Evolutionary conservation across 2,797 vertebrate species (phyloP).

Genomic region (Telmatherina bonti): DNA sequence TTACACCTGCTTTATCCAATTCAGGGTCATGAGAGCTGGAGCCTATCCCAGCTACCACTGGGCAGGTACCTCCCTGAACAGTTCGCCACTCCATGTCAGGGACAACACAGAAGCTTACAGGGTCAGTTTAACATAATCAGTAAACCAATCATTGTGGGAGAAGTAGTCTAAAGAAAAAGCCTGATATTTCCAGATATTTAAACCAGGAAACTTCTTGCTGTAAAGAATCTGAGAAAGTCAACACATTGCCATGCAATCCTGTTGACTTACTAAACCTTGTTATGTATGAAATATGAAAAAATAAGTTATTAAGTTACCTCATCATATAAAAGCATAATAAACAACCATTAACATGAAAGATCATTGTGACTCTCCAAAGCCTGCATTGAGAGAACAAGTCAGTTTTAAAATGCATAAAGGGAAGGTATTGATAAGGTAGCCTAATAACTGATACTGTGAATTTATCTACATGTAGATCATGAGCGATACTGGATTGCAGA

Average conservation of each 20-base stretch:
- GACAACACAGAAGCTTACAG: too few species aligned
- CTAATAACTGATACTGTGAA: slow-evolving; percentile 5
- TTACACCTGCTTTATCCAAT: not conserved
- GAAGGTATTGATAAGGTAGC: slow-evolving; percentile 47
- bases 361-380: not conserved
- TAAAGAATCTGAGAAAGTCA: not conserved
- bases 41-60: not conserved
- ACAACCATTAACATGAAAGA: not conserved
- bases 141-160: not conserved
- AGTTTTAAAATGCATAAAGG: slow-evolving; percentile 46
- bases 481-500: not conserved
- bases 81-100: not conserved
- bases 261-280: not conserved
- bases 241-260: not conserved
- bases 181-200: too few species aligned
- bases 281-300: not conserved
- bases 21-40: too few species aligned
- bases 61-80: not conserved
- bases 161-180: not conserved
- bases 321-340: not conserved
- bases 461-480: slow-evolving; percentile 10
- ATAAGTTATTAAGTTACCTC: not conserved
- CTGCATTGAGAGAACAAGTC: slow-evolving; percentile 28
- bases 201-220: not conserved
- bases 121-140: not conserved